These are phyloP conservation scores for Steinernema feltiae DNA, from an alignment of 1,140 invertebrate genomes.

Conservation along the genomic window DNA sequence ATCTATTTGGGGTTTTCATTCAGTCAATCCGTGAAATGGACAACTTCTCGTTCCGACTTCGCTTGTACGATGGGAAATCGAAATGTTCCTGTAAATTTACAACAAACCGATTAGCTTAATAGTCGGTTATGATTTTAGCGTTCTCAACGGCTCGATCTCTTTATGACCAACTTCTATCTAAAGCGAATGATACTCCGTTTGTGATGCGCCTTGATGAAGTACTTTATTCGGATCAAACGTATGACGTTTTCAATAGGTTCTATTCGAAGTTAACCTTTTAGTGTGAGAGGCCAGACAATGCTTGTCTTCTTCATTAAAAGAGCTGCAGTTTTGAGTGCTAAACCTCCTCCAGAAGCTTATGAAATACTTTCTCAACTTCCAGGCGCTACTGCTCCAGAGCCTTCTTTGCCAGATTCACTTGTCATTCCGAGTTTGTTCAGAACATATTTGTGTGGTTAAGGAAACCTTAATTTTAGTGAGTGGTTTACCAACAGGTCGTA, in stretches of 20 bases:
- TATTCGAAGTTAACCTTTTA: too few species aligned
- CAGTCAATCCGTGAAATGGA: neutral
- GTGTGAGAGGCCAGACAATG: too few species aligned
- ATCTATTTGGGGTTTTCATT: neutral
- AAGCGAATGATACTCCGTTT: neutral
- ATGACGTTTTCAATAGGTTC: too few species aligned
- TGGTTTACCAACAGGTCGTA: too few species aligned
- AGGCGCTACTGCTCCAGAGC: too few species aligned
- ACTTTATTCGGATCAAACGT: neutral
- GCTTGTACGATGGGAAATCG: neutral
- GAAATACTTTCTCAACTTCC: neutral
- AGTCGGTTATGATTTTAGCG: neutral
- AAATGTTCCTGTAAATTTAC: neutral
- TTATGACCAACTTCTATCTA: neutral
- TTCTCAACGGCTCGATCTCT: neutral
- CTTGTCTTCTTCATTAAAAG: neutral
- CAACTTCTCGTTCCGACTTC: neutral
- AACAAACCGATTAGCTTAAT: neutral
- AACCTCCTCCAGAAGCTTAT: neutral
- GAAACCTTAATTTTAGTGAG: too few species aligned
- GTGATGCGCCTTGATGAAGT: neutral
- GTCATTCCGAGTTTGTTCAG: too few species aligned
- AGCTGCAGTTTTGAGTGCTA: neutral
- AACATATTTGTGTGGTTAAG: too few species aligned
- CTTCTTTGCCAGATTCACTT: too few species aligned